Base-by-base conservation (phyloP, 2,888 invertebrate species). In the Petrolisthes manimaculis region DNA sequence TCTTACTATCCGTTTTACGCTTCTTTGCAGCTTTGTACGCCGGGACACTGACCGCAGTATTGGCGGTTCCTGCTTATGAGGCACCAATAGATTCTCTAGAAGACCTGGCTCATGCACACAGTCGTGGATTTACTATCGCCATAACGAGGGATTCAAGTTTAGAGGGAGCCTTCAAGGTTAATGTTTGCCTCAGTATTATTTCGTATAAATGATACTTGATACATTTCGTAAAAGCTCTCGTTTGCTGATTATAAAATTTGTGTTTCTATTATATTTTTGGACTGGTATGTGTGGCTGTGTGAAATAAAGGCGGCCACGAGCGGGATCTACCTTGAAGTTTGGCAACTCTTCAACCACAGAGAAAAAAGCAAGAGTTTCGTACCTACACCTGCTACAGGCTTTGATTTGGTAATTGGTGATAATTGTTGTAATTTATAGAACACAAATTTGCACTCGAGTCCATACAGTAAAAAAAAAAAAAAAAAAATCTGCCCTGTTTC, bases 291-390 rank as follows among this genome's bases (percentile, higher is more conserved):
- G 21, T 74, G n/a, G 21, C 83, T 53, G 6, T 53, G 4, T 14
- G 21, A 37, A 8, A n/a, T 18, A 6, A 80, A 88, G 88, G 54
- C 21, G 5, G 88, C 88, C 18, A 56, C n/a, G 12, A 14, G 71
- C 21, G 88, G 88, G 14, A 84, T 88, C 18, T 88, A 84, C 75
- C 67, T 53, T 18, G 88, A 88, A 54, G 84, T 88, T 9, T 88
- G 88, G 88, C 37, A 79, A 24, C 80, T 88, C 54, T 84, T 88
- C 74, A 80, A 88, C 61, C 88, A 88, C 61, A 71, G 84, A 55
- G 81, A 88, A 12, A 51, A 55, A 14, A n/a, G 61, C 53, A 6
- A 78, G 54, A 88, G 88, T 51, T 88, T 88, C 61, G 53, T 88
- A 4, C 56, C 84, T 8, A 5, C 80, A 0, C 88, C 88, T 4